Conservation (phyloP, 2,113 vertebrate genomes). For the Echinops telfairi region DNA sequence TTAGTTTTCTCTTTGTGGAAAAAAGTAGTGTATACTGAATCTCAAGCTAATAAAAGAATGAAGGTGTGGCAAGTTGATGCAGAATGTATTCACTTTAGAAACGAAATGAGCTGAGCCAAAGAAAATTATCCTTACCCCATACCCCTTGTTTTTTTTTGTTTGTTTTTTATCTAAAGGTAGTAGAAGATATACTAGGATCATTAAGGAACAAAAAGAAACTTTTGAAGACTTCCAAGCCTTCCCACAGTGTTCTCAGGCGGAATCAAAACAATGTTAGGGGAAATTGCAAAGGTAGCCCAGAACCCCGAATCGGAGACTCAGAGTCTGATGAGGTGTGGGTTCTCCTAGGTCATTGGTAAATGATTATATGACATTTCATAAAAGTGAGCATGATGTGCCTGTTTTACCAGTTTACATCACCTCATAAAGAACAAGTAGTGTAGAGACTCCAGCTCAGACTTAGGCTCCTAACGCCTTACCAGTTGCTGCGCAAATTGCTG, state of each 20-base stretch:
- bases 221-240: not conserved
- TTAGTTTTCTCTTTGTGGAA: no score
- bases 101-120: not conserved
- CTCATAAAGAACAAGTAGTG: not conserved
- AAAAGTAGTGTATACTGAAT: no score
- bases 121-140: not conserved
- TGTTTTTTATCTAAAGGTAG: not conserved
- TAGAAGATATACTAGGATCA: not conserved
- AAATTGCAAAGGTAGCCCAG: not conserved
- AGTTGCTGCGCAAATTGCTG: not conserved
- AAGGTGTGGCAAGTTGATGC: not conserved
- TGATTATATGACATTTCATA: constrained; percentile 22
- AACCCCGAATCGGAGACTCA: no score
- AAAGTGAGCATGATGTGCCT: not conserved
- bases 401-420: not conserved
- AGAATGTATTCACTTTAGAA: not conserved
- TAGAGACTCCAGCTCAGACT: not conserved
- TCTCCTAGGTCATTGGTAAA: not conserved
- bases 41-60: not conserved
- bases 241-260: not conserved
- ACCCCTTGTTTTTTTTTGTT: no score
- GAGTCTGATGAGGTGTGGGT: not conserved
- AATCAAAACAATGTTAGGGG: not conserved
- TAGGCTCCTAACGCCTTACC: not conserved
- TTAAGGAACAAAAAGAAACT: not conserved